phyloP scores from a whole-genome alignment of 2,113 vertebrate genomes.

The Pelobates fuscus region DNA sequence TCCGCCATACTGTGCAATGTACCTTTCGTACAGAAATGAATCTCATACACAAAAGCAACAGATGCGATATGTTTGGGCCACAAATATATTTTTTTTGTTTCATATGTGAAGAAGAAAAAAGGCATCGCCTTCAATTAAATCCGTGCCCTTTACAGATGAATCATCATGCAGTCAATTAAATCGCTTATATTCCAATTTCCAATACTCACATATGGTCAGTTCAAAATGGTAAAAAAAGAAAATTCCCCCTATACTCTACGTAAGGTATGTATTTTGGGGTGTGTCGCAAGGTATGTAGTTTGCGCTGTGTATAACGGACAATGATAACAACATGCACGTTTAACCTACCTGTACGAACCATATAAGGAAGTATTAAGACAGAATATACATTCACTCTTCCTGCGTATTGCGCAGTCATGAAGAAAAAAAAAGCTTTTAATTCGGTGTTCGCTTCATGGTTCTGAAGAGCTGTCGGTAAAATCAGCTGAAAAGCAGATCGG shows the following conservation, averaged over 20 bases:
- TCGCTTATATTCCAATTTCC: neutral
- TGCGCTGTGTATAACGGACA: neutral
- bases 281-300: constrained; percentile 5
- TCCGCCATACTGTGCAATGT: constrained; percentile 28
- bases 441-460: constrained; percentile 64
- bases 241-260: neutral
- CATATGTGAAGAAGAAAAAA: neutral
- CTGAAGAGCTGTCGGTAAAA: constrained; percentile 41
- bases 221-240: neutral
- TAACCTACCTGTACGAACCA: constrained; percentile 74
- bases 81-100: constrained; percentile 2
- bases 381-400: constrained; percentile 69
- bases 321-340: constrained; percentile 71
- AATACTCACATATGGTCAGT: neutral
- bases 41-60: constrained; percentile 8
- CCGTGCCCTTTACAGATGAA: neutral
- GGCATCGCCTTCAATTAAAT: constrained; percentile 2
- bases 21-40: constrained; percentile 20
- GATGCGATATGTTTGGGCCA: neutral
- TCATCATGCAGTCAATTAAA: constrained; percentile 2
- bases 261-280: constrained; percentile 1
- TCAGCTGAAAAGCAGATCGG: constrained; percentile 38
- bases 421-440: constrained; percentile 53
- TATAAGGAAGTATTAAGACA: constrained; percentile 69
- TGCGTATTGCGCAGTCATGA: constrained; percentile 63